A percentile compares a stretch with the other conserved stretches of the same genome.
Evolutionary conservation across 2,797 vertebrate genomes (phyloP).

Genomic region (Gymnodraco acuticeps): DNA sequence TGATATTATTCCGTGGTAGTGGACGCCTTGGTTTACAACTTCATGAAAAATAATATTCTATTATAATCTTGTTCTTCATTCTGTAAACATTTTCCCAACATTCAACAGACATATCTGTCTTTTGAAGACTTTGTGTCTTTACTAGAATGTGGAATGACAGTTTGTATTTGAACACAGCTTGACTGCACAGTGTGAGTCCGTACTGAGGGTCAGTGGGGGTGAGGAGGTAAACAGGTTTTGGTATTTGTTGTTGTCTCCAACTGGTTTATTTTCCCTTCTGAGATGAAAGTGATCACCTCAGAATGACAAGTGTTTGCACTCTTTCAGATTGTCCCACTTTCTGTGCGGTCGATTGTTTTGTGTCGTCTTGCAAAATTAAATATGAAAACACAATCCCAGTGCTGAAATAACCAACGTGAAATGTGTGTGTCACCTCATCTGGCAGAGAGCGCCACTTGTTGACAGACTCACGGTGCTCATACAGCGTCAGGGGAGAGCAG

Average conservation of each 20-base stretch:
- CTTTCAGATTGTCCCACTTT: constrained; percentile 45
- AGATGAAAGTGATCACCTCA: constrained; percentile 49
- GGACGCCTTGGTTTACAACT: neutral
- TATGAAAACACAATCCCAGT: constrained; percentile 5
- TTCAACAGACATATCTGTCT: neutral
- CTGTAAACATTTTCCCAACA: neutral
- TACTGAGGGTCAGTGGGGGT: neutral
- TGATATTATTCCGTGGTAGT: too few relatives aligned
- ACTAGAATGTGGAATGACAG: neutral
- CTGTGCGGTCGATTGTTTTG: constrained; percentile 39
- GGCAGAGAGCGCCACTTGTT: constrained; percentile 4
- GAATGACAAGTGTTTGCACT: constrained; percentile 41
- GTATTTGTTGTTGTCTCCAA: constrained; percentile 43
- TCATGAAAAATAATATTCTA: neutral
- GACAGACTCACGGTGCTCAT: constrained; percentile 45
- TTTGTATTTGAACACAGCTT: neutral
- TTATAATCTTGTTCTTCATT: neutral
- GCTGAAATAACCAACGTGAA: constrained; percentile 12
- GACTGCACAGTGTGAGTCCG: neutral
- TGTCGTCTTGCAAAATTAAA: constrained; percentile 20
- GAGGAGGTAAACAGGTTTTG: neutral
- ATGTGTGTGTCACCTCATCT: constrained; percentile 23
- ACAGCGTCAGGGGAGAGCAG: neutral
- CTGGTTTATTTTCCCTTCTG: constrained; percentile 20
- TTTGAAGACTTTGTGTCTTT: neutral